phyloP scores from a whole-genome alignment of 2,797 vertebrate genomes.

The Orestias chungarensis region DNA sequence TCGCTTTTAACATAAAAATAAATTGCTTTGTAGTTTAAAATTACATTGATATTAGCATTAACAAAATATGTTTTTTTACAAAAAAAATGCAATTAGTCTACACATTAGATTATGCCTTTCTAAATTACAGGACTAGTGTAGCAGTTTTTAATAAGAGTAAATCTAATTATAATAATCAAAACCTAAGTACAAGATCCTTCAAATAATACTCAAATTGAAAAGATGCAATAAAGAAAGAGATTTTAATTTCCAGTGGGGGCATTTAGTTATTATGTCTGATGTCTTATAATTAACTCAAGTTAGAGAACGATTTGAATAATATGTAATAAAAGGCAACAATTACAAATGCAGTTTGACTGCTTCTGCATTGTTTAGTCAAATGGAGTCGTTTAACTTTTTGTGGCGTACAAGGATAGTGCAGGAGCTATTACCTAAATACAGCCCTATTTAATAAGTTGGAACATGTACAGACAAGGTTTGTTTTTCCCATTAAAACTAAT shows the following conservation, averaged over 20 bases:
- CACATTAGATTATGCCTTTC: not conserved
- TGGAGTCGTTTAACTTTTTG: not conserved
- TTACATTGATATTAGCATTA: not conserved
- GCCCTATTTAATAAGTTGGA: not conserved
- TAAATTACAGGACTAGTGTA: not conserved
- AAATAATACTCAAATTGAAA: not conserved
- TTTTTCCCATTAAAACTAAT: no score
- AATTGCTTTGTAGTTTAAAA: no score
- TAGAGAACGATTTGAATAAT: not conserved
- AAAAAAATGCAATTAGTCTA: not conserved
- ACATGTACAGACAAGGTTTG: no score
- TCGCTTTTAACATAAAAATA: not conserved
- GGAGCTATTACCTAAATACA: not conserved
- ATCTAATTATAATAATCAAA: not conserved
- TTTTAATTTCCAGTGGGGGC: not conserved
- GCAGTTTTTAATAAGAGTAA: not conserved
- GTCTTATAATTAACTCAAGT: not conserved
- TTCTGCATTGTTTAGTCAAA: not conserved
- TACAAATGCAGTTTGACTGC: not conserved
- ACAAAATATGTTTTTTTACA: not conserved
- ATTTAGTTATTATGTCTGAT: not conserved
- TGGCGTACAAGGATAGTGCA: not conserved
- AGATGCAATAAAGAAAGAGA: no score
- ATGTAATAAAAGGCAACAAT: not conserved
- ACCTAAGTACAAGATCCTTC: not conserved